Evolutionary conservation across 2,113 vertebrate species (phyloP), one percentile per base, ranked within the genome.

Genomic region (Tricholaema leucomelas): DNA sequence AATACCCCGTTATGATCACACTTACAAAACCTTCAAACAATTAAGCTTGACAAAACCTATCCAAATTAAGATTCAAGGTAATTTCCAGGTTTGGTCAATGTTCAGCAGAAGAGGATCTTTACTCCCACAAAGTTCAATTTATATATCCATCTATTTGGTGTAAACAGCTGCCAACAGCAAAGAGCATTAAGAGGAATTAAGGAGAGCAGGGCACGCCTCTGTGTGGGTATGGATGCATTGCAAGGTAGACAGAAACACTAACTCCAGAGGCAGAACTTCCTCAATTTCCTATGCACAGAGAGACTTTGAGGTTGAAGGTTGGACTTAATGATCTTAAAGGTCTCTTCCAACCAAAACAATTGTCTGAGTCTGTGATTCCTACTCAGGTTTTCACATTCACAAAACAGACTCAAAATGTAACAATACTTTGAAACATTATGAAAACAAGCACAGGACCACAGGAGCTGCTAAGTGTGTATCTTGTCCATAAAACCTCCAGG

Each of bases 21-120:
- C 95, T 96, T 91, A 91, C 90, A 91, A n/a, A 85, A 93, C 9
- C 63, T 90, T 96, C 87, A 92, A 84, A 94, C 82, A 96, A 97
- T 96, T 91, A 79, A 90, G 40, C 79, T 89, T 80, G 33, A 92
- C 61, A 91, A 61, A 85, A 93, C 13, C 87, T 30, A 92, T 28
- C 77, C 78, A 85, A 74, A 94, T 86, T 81, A 81, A 77, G 83
- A 92, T 59, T 80, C 54, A 30, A 38, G 11, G 72, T 63, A 80
- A 81, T 81, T 90, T 83, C 81, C 65, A 70, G 65, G 60, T 60
- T 58, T 5, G 35, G 70, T 65, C 48, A 66, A 23, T 1, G 48
- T 52, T 86, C 55, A 78, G 76, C 55, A 91, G 55, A 56, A 55
- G 28, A 72, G 46, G 12, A 67, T 64, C 35, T 38, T 30, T 38